Percentiles rank a stretch among this genome's conserved stretches.
phyloP scores from a whole-genome alignment of 1,140 invertebrate species.

The Radopholus similis region DNA sequence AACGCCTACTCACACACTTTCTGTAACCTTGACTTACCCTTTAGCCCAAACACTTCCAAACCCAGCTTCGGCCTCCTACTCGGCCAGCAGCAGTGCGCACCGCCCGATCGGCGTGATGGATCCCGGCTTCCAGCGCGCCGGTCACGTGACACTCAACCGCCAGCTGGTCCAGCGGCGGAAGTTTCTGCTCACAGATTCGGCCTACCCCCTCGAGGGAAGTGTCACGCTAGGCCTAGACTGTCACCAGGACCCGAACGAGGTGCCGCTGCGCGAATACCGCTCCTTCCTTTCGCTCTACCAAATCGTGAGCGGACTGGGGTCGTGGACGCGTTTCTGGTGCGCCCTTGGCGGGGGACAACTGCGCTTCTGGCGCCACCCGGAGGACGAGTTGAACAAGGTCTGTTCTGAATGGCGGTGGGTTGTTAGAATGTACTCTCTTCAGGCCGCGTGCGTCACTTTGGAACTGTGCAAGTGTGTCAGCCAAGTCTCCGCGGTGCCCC shows the following conservation, averaged over 20 bases:
- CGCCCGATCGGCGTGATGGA: constrained; percentile 32
- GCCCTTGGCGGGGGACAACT: constrained; percentile 13
- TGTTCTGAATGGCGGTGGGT: background rate
- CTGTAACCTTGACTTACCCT: background rate
- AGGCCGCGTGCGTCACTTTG: constrained; percentile 18
- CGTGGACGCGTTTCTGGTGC: constrained; percentile 38
- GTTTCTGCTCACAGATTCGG: constrained; percentile 18
- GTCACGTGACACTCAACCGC: constrained; percentile 19
- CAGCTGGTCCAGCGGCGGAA: constrained; percentile 24
- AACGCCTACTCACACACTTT: constrained; percentile 14
- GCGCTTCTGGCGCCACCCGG: constrained; percentile 31
- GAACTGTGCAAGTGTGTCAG: constrained; percentile 19
- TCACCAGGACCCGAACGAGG: constrained; percentile 1
- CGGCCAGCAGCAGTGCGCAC: background rate
- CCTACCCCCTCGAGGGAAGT: constrained; percentile 26
- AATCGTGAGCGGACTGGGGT: constrained; percentile 26
- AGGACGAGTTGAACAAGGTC: constrained; percentile 36
- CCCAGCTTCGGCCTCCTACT: background rate
- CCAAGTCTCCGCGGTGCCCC: constrained; percentile 10
- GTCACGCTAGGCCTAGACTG: constrained; percentile 21
- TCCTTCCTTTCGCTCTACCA: constrained; percentile 38
- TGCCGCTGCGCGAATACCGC: constrained; percentile 5
- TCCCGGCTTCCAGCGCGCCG: constrained; percentile 31
- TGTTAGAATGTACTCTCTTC: background rate
- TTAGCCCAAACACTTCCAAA: constrained; percentile 5